Evolutionary conservation across 2,888 invertebrate species (phyloP).

Genomic region (Phlogophora meticulosa): DNA sequence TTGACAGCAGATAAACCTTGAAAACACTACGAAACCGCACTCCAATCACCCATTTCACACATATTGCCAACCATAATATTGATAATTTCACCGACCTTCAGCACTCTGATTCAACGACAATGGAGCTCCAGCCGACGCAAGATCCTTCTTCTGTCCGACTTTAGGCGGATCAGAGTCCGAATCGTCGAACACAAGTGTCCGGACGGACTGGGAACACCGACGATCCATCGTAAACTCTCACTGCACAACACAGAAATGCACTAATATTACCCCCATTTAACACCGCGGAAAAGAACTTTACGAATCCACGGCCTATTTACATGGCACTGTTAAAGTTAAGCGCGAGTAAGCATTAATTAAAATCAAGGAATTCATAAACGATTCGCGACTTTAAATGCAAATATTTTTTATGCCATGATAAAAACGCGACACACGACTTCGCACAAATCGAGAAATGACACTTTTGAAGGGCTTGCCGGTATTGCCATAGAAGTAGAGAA

Average conservation of each 20-base stretch:
- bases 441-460: conserved; percentile 81
- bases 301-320: conserved; percentile 68
- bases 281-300: conserved; percentile 73
- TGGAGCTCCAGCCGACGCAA: conserved; percentile 80
- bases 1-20: conserved; percentile 85
- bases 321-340: conserved; percentile 67
- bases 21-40: conserved; percentile 76
- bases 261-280: conserved; percentile 86
- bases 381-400: conserved; percentile 63
- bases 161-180: conserved; percentile 91
- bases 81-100: conserved; percentile 82
- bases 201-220: conserved; percentile 93
- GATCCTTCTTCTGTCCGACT: conserved; percentile 84
- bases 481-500: conserved; percentile 42
- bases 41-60: conserved; percentile 67
- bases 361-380: conserved; percentile 63
- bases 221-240: conserved; percentile 89
- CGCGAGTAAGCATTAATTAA: conserved; percentile 61
- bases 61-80: conserved; percentile 66
- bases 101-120: conserved; percentile 86
- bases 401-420: conserved; percentile 81
- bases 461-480: conserved; percentile 67
- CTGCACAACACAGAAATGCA: conserved; percentile 84
- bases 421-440: conserved; percentile 80
- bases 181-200: conserved; percentile 95